Evolutionary conservation across 1,140 invertebrate genomes (phyloP).

Genomic region (Lysiphlebus fabarum): DNA sequence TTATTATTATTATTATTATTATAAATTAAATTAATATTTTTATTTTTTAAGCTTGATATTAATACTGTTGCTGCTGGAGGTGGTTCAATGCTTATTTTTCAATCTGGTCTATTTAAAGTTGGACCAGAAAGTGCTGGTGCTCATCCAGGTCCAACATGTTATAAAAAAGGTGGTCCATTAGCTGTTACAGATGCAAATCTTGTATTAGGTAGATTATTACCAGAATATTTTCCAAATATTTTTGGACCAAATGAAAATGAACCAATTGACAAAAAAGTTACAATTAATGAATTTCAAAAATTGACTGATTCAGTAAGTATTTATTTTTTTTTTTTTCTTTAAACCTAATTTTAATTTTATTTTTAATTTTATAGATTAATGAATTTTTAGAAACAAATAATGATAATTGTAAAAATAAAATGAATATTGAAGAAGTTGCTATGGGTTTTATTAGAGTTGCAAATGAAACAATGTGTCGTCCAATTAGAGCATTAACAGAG

Average conservation of each 20-base stretch:
- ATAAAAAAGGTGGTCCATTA: constrained; percentile 89
- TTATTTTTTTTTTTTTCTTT: too few relatives aligned
- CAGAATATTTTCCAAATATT: constrained; percentile 96
- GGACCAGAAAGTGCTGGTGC: constrained; percentile 96
- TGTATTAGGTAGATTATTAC: constrained; percentile 82
- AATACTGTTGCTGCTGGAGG: constrained; percentile 98
- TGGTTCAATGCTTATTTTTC: constrained; percentile 92
- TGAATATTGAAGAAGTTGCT: constrained; percentile 86
- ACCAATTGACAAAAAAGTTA: constrained; percentile 75
- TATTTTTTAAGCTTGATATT: constrained; percentile 69
- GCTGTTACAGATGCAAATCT: constrained; percentile 96
- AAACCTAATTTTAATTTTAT: too few relatives aligned
- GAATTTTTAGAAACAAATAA: constrained; percentile 53
- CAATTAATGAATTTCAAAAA: constrained; percentile 67
- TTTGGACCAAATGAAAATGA: constrained; percentile 91
- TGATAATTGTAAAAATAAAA: constrained; percentile 39
- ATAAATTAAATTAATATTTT: constrained; percentile 7
- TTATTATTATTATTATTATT: background rate
- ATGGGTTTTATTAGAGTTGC: constrained; percentile 96
- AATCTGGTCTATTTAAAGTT: constrained; percentile 92
- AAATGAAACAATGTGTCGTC: constrained; percentile 98
- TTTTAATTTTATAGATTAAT: too few relatives aligned
- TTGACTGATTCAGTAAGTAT: constrained; percentile 71
- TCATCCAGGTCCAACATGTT: constrained; percentile 92
- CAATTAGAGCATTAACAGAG: constrained; percentile 84